phyloP scores from a whole-genome alignment of 2,888 invertebrate genomes.

The Metellina segmentata region DNA sequence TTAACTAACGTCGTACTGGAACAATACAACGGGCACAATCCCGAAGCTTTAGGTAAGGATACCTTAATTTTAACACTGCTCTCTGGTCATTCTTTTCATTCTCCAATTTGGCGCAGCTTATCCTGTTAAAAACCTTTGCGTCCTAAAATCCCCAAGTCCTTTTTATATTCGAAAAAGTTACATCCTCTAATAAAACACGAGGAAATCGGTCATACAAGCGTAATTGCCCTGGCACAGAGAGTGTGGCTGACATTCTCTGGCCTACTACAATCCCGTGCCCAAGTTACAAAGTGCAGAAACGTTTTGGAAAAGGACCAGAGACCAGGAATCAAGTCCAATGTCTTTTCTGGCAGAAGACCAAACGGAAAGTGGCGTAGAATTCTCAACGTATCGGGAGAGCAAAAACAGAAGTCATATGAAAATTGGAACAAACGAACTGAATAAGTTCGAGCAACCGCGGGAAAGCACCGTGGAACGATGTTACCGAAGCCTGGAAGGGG shows the following conservation, averaged over 20 bases:
- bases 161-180: neutral
- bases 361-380: conserved; percentile 4
- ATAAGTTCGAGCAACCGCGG: no score
- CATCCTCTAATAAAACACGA: neutral
- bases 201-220: neutral
- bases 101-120: no score
- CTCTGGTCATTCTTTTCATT: no score
- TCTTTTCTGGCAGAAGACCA: conserved; percentile 45
- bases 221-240: neutral
- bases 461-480: no score
- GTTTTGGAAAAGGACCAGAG: conserved; percentile 28
- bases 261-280: neutral
- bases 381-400: neutral
- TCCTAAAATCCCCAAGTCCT: neutral
- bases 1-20: no score
- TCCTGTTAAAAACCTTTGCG: no score
- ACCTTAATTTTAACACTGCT: no score
- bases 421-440: no score
- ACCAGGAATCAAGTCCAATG: conserved; percentile 24
- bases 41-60: no score
- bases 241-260: neutral
- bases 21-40: no score
- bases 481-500: no score
- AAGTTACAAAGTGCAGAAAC: neutral
- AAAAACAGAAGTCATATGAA: neutral